phyloP scores from a whole-genome alignment of 2,797 vertebrate genomes.

The Leptodactylus fallax region DNA sequence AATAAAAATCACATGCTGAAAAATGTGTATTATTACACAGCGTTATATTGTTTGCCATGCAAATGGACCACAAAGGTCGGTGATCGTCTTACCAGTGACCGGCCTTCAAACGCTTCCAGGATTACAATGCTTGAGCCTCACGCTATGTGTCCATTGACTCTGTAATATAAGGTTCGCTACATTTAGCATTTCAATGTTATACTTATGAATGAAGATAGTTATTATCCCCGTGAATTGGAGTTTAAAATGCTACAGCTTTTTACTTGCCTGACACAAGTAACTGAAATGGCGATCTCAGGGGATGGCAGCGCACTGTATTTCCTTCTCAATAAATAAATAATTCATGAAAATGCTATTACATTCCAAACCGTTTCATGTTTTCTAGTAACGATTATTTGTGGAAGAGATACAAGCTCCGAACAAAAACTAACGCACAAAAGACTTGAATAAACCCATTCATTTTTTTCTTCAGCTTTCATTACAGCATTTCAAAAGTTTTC shows the following conservation, averaged over 20 bases:
- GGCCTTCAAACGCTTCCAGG: not conserved
- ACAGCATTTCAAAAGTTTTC: conserved; percentile 1
- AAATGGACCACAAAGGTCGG: conserved; percentile 23
- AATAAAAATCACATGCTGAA: not conserved
- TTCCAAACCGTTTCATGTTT: conserved; percentile 34
- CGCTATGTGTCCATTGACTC: not conserved
- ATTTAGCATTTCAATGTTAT: conserved; percentile 21
- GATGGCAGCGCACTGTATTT: conserved; percentile 20
- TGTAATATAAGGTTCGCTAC: not conserved
- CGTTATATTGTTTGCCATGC: conserved; percentile 10
- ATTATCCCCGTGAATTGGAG: conserved; percentile 34
- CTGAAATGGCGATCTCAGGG: conserved; percentile 35
- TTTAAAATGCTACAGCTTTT: conserved; percentile 7
- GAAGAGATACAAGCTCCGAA: conserved; percentile 27
- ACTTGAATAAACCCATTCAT: not conserved
- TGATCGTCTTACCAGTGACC: not conserved
- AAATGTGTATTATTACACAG: conserved; percentile 10
- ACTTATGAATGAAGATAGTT: conserved; percentile 42
- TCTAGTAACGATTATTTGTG: conserved; percentile 26
- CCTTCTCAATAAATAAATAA: conserved; percentile 48
- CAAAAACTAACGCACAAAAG: conserved; percentile 7
- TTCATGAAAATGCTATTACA: conserved; percentile 35
- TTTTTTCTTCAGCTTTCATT: not conserved
- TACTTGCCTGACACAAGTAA: conserved; percentile 44
- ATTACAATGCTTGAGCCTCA: conserved; percentile 1